phyloP scores from a whole-genome alignment of 2,797 vertebrate genomes.

The Atherinosoma microstoma region DNA sequence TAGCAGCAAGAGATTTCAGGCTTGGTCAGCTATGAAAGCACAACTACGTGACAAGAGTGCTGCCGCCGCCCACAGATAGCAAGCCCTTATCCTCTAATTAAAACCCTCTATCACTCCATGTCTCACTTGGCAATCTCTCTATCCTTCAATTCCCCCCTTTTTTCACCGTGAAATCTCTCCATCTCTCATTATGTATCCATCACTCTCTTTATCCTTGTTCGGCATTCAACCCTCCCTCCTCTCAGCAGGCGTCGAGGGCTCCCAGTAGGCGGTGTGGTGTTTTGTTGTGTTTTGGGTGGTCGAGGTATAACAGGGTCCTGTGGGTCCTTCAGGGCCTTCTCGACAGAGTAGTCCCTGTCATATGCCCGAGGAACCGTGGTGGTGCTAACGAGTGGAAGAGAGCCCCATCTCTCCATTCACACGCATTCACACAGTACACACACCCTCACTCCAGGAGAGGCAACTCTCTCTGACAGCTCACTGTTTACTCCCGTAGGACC shows the following conservation, averaged over 20 bases:
- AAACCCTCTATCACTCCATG: slow-evolving; percentile 77
- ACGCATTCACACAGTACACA: slow-evolving; percentile 10
- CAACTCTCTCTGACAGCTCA: slow-evolving; percentile 67
- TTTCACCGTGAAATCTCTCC: slow-evolving; percentile 70
- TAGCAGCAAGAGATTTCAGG: slow-evolving; percentile 77
- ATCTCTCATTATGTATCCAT: slow-evolving; percentile 71
- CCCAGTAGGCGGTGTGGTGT: slow-evolving; percentile 55
- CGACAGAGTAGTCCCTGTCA: slow-evolving; percentile 67
- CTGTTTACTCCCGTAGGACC: slow-evolving; percentile 77
- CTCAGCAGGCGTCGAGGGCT: slow-evolving; percentile 21
- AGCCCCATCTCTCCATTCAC: slow-evolving; percentile 8
- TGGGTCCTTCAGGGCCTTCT: slow-evolving; percentile 60
- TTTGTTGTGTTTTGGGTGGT: slow-evolving; percentile 66
- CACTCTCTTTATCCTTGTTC: slow-evolving; percentile 57
- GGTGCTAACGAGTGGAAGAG: slow-evolving; percentile 64
- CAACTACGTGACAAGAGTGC: slow-evolving; percentile 69
- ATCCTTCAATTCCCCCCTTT: slow-evolving; percentile 64
- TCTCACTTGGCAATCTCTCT: slow-evolving; percentile 75
- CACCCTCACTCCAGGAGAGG: slow-evolving; percentile 50
- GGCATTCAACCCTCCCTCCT: slow-evolving; percentile 34
- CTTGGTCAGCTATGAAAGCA: slow-evolving; percentile 81
- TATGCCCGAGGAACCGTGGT: slow-evolving; percentile 66
- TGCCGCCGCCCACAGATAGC: slow-evolving; percentile 70
- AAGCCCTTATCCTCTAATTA: slow-evolving; percentile 80
- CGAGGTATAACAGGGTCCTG: slow-evolving; percentile 71